Evolutionary conservation across 1,140 invertebrate species (phyloP).

Genomic region (Epicauta chinensis): DNA sequence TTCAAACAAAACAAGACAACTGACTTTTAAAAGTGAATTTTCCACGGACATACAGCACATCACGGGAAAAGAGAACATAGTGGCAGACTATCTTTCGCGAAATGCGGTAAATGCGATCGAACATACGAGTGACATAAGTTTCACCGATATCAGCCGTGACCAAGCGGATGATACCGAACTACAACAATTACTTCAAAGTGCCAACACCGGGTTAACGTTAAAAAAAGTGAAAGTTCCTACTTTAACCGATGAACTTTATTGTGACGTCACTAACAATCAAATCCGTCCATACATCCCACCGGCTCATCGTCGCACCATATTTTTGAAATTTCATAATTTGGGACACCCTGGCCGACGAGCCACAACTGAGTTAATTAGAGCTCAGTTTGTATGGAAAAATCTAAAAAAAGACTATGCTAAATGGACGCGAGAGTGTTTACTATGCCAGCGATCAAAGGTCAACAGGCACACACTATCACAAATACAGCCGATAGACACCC

Average conservation of each 20-base stretch:
- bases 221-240: too few relatives aligned
- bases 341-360: conserved; percentile 31
- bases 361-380: conserved; percentile 12
- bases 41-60: conserved; percentile 39
- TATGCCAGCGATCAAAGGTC: conserved; percentile 36
- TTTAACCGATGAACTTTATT: not conserved
- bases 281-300: conserved; percentile 28
- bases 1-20: conserved; percentile 32
- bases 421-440: conserved; percentile 26
- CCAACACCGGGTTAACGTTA: not conserved
- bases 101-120: conserved; percentile 38
- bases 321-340: conserved; percentile 21
- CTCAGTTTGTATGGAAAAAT: conserved; percentile 23
- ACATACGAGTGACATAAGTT: conserved; percentile 21
- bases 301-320: too few relatives aligned
- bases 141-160: not conserved
- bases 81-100: conserved; percentile 34
- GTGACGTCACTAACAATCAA: conserved; percentile 19
- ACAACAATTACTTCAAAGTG: not conserved
- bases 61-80: conserved; percentile 29
- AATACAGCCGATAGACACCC: conserved; percentile 3
- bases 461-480: conserved; percentile 7
- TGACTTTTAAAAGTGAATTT: conserved; percentile 36
- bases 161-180: conserved; percentile 15
- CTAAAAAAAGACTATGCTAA: conserved; percentile 28